Conservation (phyloP, 64 coral and sea anemone species). For the Montipora cactus region DNA sequence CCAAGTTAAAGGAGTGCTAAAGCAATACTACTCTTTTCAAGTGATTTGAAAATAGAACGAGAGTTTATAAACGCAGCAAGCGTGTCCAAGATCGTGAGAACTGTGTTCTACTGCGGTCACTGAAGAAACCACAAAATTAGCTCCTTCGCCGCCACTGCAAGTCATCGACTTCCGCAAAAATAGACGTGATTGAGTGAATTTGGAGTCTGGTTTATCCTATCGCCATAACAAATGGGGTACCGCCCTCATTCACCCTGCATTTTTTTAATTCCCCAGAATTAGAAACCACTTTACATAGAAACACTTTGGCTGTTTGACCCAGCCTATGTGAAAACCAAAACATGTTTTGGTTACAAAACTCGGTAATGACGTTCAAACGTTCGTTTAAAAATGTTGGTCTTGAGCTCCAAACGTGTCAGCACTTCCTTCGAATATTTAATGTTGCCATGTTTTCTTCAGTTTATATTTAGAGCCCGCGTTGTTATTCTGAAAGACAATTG, state of each 20-base stretch:
- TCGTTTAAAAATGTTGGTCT: neutral
- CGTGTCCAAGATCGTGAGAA: neutral
- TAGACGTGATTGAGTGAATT: neutral
- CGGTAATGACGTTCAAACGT: no score
- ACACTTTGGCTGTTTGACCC: neutral
- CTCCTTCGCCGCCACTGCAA: neutral
- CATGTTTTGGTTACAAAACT: no score
- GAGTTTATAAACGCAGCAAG: neutral
- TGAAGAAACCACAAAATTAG: neutral
- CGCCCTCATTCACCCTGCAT: neutral
- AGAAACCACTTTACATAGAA: neutral
- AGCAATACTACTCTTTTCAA: neutral
- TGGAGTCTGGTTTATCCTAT: neutral
- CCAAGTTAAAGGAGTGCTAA: neutral
- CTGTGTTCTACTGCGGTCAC: neutral
- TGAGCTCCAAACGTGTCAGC: neutral
- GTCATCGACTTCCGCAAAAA: neutral
- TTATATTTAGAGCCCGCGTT: neutral
- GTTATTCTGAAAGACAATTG: neutral
- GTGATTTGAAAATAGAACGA: conserved; percentile 25
- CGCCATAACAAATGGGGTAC: neutral
- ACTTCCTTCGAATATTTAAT: no score
- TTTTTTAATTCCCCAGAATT: neutral
- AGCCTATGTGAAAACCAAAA: neutral
- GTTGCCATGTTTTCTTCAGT: neutral